Percentiles rank a stretch among this genome's conserved stretches.
phyloP scores from a whole-genome alignment of 2,797 vertebrate species.

The Ambastaia sidthimunki region DNA sequence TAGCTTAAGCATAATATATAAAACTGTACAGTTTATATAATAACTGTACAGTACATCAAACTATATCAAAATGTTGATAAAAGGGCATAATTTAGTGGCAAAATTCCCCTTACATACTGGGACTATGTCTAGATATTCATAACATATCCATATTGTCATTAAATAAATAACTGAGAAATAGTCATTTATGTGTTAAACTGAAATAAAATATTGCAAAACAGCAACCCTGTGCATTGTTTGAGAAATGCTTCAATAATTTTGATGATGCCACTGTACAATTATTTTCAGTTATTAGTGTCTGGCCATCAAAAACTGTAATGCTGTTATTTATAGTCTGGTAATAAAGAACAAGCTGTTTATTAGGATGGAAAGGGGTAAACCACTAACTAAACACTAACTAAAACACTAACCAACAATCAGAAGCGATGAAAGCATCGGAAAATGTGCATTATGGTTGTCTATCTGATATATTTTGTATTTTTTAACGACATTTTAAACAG shows the following conservation, averaged over 20 bases:
- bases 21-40: constrained; percentile 30
- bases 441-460: not conserved
- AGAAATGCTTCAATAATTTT: not conserved
- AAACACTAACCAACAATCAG: too few relatives aligned
- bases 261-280: too few relatives aligned
- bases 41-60: not conserved
- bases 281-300: not conserved
- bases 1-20: constrained; percentile 32
- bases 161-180: constrained; percentile 22
- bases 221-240: not conserved
- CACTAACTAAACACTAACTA: too few relatives aligned
- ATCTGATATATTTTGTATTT: not conserved
- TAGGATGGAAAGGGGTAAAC: too few relatives aligned
- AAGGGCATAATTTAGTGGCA: constrained; percentile 6
- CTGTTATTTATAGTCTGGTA: not conserved
- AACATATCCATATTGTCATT: constrained; percentile 41
- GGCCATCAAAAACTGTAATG: not conserved
- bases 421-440: too few relatives aligned
- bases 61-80: constrained; percentile 2
- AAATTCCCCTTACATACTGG: not conserved
- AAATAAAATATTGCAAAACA: constrained; percentile 47
- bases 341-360: too few relatives aligned
- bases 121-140: constrained; percentile 30
- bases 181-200: constrained; percentile 40
- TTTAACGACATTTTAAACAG: too few relatives aligned